Base-by-base conservation (phyloP, 2,888 invertebrate genomes). In the Lottia scabra region DNA sequence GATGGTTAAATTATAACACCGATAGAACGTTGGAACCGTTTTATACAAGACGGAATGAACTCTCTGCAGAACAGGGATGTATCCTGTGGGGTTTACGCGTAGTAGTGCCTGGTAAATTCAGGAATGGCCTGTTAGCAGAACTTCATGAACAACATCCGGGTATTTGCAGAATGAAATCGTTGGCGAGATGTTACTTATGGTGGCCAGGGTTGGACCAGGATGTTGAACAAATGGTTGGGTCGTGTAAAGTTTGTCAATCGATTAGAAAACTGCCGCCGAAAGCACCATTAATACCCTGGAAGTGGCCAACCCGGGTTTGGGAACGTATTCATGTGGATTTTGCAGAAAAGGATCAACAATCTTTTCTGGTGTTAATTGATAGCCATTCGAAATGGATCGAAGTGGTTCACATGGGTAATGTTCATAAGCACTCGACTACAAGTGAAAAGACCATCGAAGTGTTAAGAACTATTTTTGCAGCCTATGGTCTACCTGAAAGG, bases 311-410 rank as follows among this genome's bases (percentile, higher is more conserved):
- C 19, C 64, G 67, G 23, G 76, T 80, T 16, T 83, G 82, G 84
- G 68, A 68, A 12, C 68, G 83, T 8, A n/a, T 85, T 2, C 84
- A 83, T 62, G 64, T 83, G 23, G 82, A 85, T 67, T 81, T 76
- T 69, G 82, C 82, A 19, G 81, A 77, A 27, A 78, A 74, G 45
- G 68, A 76, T 46, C 77, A 75, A 8, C 65, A 70, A n/a, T n/a
- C n/a, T n/a, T n/a, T n/a, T n/a, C n/a, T n/a, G n/a, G n/a, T n/a
- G n/a, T n/a, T n/a, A n/a, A n/a, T n/a, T n/a, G n/a, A n/a, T n/a
- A n/a, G n/a, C n/a, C n/a, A n/a, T n/a, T n/a, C n/a, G n/a, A n/a
- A n/a, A n/a, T n/a, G n/a, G n/a, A n/a, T n/a, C n/a, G n/a, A n/a
- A n/a, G n/a, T n/a, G n/a, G n/a, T n/a, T n/a, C n/a, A n/a, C n/a